Evolutionary conservation across 2,797 vertebrate species (phyloP), one percentile per base, ranked within the genome.

Genomic region (Astyanax mexicanus): DNA sequence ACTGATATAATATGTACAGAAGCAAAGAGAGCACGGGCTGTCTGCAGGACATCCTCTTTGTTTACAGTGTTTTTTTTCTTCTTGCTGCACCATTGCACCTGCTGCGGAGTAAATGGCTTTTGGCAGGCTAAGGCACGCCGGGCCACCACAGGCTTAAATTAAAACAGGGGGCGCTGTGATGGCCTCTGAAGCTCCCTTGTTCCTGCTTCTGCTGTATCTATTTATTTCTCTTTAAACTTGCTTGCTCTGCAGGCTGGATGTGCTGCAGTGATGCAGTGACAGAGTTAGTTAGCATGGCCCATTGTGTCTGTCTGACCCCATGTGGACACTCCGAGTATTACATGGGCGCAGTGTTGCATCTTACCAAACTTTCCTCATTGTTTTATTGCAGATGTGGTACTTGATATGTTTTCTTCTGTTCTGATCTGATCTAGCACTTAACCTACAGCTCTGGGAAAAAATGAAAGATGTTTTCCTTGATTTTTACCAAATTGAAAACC

Each of bases 201-300:
- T 74, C 73, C 58, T 69, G 72, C 29, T 69, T 72, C 29, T 66
- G 66, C 67, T 81, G 72, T 74, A 38, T 83, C 62, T 82, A 3
- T 85, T 86, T 84, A 44, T 88, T 86, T 78, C 13, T 70, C 15
- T 79, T 29, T 21, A 81, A 73, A 84, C 52, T 77, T 76, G 81
- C 84, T 84, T 65, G 69, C 75, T 84, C 83, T 83, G 84, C 85
- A 83, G 69, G 75, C 70, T 82, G 72, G 69, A 72, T 86, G 78
- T 91, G 81, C 89, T 91, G 93, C 93, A 92, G 84, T 55, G 81
- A 85, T 91, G 92, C 91, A 35, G 51, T 15, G 90, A 88, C 91
- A 90, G 19, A 3, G 81, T 47, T 81, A 47, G 73, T 72, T 71
- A 77, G 38, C 45, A 3, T n/a, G 19, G 67, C 72, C 64, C 54